Base-by-base conservation (phyloP, 2,888 invertebrate species). In the Euzophera pinguis region DNA sequence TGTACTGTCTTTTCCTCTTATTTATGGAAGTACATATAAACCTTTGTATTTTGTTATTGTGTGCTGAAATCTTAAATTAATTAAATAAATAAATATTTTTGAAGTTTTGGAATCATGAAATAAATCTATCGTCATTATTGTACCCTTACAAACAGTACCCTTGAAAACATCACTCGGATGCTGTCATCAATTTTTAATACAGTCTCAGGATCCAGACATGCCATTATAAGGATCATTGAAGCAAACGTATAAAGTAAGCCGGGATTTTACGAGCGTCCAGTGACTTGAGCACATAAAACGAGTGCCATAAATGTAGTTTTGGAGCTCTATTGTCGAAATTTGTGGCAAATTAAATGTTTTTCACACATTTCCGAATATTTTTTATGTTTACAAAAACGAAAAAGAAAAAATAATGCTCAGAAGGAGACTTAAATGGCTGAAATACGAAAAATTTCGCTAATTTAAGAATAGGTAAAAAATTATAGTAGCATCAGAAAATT, bases 201-300 rank as follows among this genome's bases (percentile, higher is more conserved):
- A 59, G 63, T 64, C 67, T 72, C 63, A n/a, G n/a, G n/a, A n/a
- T n/a, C n/a, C n/a, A 71, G 62, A 72, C 73, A 71, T 72, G 65
- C 68, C 62, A 75, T 83, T 78, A 81, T 75, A 70, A 68, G 71
- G 73, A 72, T 73, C 74, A 76, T 84, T 79, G 73, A 64, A 61
- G 64, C 63, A 68, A 63, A 64, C 65, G 75, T 74, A 80, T 84
- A 84, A 79, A 79, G 71, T 67, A 55, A 66, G 67, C 5, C 66
- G 69, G 75, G 79, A 83, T 83, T 87, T 86, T 83, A 87, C 75
- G 84, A 79, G 61, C 63, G 52, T 45, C 41, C 67, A 75, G 74
- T 73, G 76, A 74, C 76, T 72, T 54, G 42, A 3, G 8, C 67
- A 58, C 9, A 39, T 3, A 39, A 39, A 39, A 8, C 10, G 14